Evolutionary conservation across 2,797 vertebrate genomes (phyloP).

Genomic region (Anniella stebbinsi): DNA sequence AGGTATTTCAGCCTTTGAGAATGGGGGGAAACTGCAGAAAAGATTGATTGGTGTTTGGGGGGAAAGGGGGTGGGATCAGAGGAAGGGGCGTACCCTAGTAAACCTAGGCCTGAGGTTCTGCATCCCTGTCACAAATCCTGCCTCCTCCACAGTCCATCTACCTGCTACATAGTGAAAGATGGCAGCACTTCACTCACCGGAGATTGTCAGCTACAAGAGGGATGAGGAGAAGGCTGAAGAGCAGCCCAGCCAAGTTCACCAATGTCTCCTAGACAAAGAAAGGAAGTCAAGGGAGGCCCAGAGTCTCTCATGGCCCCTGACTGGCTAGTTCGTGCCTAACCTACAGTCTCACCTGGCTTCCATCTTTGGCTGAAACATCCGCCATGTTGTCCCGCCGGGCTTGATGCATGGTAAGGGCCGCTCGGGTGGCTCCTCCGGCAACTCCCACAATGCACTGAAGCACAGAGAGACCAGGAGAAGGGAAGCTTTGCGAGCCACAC

Average conservation of each 20-base stretch:
- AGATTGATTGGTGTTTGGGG: no score
- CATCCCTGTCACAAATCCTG: neutral
- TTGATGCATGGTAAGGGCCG: slow-evolving; percentile 92
- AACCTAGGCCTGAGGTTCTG: neutral
- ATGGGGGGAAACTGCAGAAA: no score
- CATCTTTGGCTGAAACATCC: slow-evolving; percentile 93
- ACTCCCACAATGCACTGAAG: slow-evolving; percentile 90
- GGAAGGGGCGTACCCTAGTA: no score
- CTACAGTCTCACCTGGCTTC: slow-evolving; percentile 86
- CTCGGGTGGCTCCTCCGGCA: slow-evolving; percentile 91
- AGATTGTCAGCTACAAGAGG: slow-evolving; percentile 85
- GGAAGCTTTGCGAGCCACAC: neutral
- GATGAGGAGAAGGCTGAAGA: slow-evolving; percentile 88
- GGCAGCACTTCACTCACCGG: slow-evolving; percentile 74
- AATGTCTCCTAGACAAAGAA: slow-evolving; percentile 86
- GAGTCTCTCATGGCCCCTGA: neutral
- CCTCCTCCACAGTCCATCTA: no score
- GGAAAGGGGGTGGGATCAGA: no score
- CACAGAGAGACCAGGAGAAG: neutral
- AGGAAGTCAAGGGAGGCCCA: neutral
- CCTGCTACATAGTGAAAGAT: neutral
- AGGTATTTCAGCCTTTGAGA: no score
- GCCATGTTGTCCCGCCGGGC: slow-evolving; percentile 95
- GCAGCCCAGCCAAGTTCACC: slow-evolving; percentile 88
- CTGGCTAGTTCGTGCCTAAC: neutral